Percentiles rank a stretch among this genome's conserved stretches.
Conservation (phyloP, 2,888 invertebrate genomes). For the Arctia plantaginis region DNA sequence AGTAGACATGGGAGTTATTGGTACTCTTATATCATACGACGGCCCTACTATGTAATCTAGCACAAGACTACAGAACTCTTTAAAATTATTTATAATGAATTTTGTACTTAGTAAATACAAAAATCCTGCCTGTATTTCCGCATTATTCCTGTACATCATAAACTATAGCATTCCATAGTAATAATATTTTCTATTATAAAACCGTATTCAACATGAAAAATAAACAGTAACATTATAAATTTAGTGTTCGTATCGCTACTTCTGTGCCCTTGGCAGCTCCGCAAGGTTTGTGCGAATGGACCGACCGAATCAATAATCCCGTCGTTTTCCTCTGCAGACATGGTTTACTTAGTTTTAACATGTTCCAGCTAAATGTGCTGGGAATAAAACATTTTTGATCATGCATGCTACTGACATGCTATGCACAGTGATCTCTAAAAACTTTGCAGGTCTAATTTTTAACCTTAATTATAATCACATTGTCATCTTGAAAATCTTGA, state of each 20-base stretch:
- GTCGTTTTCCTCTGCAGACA: conserved; percentile 3
- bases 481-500: not conserved
- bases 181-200: not conserved
- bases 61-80: not conserved
- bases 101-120: not conserved
- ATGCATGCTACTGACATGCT: not conserved
- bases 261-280: conserved; percentile 2
- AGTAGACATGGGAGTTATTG: too few relatives aligned
- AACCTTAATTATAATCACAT: not conserved
- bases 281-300: conserved; percentile 2
- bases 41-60: too few relatives aligned
- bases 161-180: not conserved
- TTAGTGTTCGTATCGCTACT: not conserved
- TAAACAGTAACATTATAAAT: not conserved
- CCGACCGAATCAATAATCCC: conserved; percentile 32
- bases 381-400: not conserved
- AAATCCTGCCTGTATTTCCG: not conserved
- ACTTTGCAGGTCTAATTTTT: not conserved
- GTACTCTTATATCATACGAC: too few relatives aligned
- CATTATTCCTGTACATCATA: not conserved
- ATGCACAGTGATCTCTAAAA: not conserved
- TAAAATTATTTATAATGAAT: not conserved
- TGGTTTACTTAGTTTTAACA: conserved; percentile 2
- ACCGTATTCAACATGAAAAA: not conserved
- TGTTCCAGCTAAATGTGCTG: conserved; percentile 3